phyloP scores from a whole-genome alignment of 2,113 vertebrate species.

The Macaca nemestrina region DNA sequence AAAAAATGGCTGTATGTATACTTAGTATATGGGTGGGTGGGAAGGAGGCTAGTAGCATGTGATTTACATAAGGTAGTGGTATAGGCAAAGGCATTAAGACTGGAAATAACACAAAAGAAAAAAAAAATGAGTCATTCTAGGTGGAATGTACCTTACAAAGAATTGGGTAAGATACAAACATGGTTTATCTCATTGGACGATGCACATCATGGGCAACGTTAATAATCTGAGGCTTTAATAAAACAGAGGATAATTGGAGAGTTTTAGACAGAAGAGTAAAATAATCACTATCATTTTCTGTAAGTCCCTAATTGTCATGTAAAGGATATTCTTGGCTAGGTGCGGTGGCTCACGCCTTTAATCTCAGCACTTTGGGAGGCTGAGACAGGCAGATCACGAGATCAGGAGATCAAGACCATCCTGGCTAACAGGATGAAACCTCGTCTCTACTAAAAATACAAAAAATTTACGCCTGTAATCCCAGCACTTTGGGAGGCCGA shows the following conservation, averaged over 20 bases:
- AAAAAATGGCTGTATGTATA: neutral
- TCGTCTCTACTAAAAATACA: too few relatives aligned
- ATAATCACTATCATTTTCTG: neutral
- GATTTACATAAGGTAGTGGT: neutral
- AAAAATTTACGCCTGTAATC: too few relatives aligned
- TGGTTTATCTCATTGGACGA: neutral
- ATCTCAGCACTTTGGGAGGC: too few relatives aligned
- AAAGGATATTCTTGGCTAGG: neutral
- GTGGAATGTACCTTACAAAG: neutral
- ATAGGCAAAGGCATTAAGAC: neutral
- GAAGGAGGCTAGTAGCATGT: neutral
- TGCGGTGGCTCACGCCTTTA: too few relatives aligned
- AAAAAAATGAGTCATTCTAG: too few relatives aligned
- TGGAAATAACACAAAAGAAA: neutral
- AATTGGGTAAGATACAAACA: neutral
- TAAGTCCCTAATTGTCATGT: neutral
- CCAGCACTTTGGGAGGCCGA: too few relatives aligned
- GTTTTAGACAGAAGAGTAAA: neutral
- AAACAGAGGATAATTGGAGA: neutral
- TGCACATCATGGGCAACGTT: neutral
- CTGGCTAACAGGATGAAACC: too few relatives aligned
- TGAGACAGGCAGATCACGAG: too few relatives aligned
- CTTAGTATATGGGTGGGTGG: neutral
- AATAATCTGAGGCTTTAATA: neutral
- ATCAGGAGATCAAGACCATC: too few relatives aligned